These are phyloP conservation scores for Drosophila ambigua DNA, from an alignment of 1,140 invertebrate species.

Conservation along the genomic window DNA sequence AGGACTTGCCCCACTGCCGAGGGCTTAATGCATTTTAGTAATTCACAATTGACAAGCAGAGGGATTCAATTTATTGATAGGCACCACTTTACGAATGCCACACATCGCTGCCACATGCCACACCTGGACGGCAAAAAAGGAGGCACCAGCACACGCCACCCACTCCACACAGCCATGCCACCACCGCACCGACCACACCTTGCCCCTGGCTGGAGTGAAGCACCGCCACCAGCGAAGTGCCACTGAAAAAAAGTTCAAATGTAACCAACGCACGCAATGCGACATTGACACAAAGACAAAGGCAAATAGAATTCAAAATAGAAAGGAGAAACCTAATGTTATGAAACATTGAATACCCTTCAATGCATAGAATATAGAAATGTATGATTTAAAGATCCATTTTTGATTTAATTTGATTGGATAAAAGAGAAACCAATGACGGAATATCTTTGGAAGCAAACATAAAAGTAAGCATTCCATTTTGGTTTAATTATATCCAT, in stretches of 20 bases:
- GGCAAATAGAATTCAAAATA: neutral
- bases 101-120: no score
- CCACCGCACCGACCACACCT: constrained; percentile 3
- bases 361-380: no score
- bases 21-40: constrained; percentile 27
- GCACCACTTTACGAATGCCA: neutral
- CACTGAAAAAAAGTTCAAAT: constrained; percentile 31
- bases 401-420: no score
- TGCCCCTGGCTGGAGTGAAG: neutral
- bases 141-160: constrained; percentile 14
- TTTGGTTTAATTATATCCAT: no score
- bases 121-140: constrained; percentile 20
- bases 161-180: neutral
- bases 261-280: constrained; percentile 60
- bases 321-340: no score
- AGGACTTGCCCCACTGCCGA: constrained; percentile 6
- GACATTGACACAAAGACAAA: constrained; percentile 38
- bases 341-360: no score
- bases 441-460: no score
- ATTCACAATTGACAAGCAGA: constrained; percentile 37
- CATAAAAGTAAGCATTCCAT: no score
- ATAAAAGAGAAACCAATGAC: no score
- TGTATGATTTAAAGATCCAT: no score
- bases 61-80: constrained; percentile 72
- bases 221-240: no score